Evolutionary conservation across 64 coral and sea anemone genomes (phyloP).

Genomic region (Actinia tenebrosa): DNA sequence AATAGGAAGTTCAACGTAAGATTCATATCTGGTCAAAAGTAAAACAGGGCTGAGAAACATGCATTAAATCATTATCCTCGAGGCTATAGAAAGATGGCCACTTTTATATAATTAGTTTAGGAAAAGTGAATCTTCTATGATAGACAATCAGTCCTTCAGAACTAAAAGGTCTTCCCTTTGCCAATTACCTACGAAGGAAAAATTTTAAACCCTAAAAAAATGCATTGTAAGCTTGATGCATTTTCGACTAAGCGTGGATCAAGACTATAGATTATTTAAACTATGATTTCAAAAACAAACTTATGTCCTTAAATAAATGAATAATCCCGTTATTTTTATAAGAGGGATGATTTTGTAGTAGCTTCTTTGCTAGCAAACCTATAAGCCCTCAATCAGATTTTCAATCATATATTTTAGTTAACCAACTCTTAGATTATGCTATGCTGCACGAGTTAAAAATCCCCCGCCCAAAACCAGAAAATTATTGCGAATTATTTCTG

Average conservation of each 20-base stretch:
- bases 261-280: neutral
- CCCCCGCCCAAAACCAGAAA: no score
- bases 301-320: neutral
- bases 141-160: constrained; percentile 1
- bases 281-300: neutral
- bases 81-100: neutral
- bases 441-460: neutral
- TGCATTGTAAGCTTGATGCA: neutral
- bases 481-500: no score
- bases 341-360: no score
- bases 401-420: no score
- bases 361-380: no score
- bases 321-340: no score
- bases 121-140: neutral
- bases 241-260: neutral
- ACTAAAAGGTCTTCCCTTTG: neutral
- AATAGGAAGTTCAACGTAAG: neutral
- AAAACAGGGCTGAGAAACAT: neutral
- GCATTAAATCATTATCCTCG: neutral
- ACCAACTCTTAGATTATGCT: neutral
- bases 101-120: neutral
- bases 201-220: neutral
- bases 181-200: neutral
- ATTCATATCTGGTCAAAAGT: neutral
- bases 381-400: no score